Evolutionary conservation across 2,888 invertebrate genomes (phyloP).

Genomic region (Orthonychiurus folsomi): DNA sequence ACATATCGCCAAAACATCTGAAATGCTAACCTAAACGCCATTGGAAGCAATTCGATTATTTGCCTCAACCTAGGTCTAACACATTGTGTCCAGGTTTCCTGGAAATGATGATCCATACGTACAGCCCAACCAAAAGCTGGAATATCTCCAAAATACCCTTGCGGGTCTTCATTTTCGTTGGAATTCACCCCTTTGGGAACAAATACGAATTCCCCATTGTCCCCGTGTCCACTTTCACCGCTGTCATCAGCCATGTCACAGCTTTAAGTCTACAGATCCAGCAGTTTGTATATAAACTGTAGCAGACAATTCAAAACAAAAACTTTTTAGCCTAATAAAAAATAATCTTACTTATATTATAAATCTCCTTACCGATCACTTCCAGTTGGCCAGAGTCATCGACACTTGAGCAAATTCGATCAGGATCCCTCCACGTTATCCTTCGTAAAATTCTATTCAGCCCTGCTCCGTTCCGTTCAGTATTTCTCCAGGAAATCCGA

Average conservation of each 20-base stretch:
- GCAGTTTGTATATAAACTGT: too few relatives aligned
- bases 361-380: too few relatives aligned
- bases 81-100: conserved; percentile 61
- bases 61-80: conserved; percentile 58
- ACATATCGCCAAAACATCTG: not conserved
- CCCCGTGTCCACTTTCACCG: not conserved
- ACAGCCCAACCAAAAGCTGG: conserved; percentile 58
- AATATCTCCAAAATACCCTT: not conserved
- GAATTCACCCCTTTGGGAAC: too few relatives aligned
- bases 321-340: too few relatives aligned
- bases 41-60: conserved; percentile 59
- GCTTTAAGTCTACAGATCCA: not conserved
- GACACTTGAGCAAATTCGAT: too few relatives aligned
- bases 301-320: too few relatives aligned
- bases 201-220: not conserved
- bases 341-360: too few relatives aligned
- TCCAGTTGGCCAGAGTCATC: too few relatives aligned
- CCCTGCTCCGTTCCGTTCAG: too few relatives aligned
- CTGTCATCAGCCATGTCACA: not conserved
- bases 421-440: too few relatives aligned
- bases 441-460: too few relatives aligned
- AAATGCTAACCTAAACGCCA: conserved; percentile 58
- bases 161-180: conserved; percentile 13
- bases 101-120: conserved; percentile 63
- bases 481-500: too few relatives aligned